Conservation (phyloP, 2,113 vertebrate genomes). For the Gallinago paraguaiae region DNA sequence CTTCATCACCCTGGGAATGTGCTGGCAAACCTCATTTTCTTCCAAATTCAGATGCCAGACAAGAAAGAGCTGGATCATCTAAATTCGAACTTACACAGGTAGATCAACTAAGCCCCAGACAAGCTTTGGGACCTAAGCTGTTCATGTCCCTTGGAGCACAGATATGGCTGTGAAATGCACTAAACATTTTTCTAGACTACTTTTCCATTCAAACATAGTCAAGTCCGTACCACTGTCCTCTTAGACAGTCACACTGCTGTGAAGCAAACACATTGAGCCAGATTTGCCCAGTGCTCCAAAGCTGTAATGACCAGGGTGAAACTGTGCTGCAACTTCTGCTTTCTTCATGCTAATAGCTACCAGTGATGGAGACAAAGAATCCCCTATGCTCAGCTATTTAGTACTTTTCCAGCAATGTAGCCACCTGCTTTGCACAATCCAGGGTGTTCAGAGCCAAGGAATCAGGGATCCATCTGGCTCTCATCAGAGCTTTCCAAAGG, state of each 20-base stretch:
- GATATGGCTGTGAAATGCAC: neutral
- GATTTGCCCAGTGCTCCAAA: neutral
- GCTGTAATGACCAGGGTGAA: neutral
- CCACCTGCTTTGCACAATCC: conserved; percentile 9
- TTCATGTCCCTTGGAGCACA: neutral
- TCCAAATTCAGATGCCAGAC: neutral
- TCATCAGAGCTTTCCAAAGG: neutral
- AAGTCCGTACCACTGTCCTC: neutral
- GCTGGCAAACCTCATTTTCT: neutral
- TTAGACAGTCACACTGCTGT: neutral
- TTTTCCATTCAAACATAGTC: neutral
- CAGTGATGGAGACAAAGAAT: neutral
- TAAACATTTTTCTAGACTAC: neutral
- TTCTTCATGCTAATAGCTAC: neutral
- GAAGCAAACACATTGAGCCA: neutral
- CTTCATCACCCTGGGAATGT: neutral
- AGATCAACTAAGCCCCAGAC: neutral
- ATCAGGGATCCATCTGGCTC: neutral
- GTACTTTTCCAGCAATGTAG: conserved; percentile 7
- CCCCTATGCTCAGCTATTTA: neutral
- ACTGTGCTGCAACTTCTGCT: neutral
- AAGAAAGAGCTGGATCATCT: neutral
- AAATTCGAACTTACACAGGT: neutral
- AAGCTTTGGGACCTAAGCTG: neutral
- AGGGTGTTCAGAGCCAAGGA: neutral